Evolutionary conservation across 1,140 invertebrate species (phyloP).

Genomic region (Heterodera carotae): DNA sequence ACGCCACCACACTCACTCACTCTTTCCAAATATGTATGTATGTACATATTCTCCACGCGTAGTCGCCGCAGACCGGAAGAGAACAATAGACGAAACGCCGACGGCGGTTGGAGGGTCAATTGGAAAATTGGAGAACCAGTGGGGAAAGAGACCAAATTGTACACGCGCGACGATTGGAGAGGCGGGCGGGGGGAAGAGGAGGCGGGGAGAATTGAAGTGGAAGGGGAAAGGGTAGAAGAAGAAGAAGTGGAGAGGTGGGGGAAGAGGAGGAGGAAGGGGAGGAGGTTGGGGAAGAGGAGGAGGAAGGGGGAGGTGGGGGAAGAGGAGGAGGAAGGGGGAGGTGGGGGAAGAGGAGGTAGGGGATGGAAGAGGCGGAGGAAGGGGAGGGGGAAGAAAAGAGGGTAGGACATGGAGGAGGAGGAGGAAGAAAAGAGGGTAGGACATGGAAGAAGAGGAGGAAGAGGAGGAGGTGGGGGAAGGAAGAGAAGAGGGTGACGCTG

Average conservation of each 20-base stretch:
- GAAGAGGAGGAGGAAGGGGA: neutral
- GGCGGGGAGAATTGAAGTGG: no score
- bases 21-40: no score
- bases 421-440: no score
- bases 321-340: neutral
- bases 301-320: neutral
- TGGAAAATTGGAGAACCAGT: neutral
- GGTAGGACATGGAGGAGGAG: no score
- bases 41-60: no score
- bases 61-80: no score
- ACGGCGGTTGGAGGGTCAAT: neutral
- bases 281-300: neutral
- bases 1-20: neutral
- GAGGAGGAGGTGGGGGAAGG: no score
- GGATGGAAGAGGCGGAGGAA: no score
- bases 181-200: neutral
- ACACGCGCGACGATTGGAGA: conserved; percentile 4
- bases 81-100: conserved; percentile 6
- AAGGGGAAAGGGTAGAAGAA: neutral
- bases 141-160: neutral
- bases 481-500: no score
- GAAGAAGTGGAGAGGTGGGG: neutral
- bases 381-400: no score
- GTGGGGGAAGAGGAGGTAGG: no score
- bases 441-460: no score